phyloP scores from a whole-genome alignment of 2,888 invertebrate genomes.

The Campoplex nolae region DNA sequence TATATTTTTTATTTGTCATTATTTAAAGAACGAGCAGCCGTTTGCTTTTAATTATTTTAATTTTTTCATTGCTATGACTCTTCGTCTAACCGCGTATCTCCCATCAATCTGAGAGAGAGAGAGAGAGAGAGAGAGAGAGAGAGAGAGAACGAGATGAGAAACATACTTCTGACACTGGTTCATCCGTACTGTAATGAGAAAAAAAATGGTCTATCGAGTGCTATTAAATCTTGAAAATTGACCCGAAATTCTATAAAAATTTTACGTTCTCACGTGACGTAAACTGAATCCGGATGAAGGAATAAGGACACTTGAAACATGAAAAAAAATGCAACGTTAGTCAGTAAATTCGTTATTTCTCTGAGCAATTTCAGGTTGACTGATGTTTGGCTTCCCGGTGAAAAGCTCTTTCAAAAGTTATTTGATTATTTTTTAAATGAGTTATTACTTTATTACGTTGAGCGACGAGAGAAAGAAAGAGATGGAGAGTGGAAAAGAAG shows the following conservation, averaged over 20 bases:
- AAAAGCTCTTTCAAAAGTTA: constrained; percentile 48
- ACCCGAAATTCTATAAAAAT: background rate
- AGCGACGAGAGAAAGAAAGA: constrained; percentile 7
- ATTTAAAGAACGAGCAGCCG: background rate
- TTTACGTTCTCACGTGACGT: background rate
- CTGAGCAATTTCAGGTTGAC: constrained; percentile 16
- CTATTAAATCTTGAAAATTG: background rate
- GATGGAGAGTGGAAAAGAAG: background rate
- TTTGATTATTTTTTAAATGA: constrained; percentile 58
- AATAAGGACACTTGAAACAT: background rate
- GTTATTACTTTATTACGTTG: constrained; percentile 57
- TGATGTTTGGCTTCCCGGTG: constrained; percentile 14
- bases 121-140: background rate
- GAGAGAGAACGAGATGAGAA: background rate
- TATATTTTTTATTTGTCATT: constrained; percentile 19
- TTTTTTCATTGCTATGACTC: background rate
- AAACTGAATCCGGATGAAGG: background rate
- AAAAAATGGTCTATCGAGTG: background rate
- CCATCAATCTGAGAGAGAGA: background rate
- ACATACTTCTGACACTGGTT: background rate
- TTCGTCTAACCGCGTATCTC: background rate
- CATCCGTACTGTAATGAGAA: background rate
- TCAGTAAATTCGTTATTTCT: constrained; percentile 7
- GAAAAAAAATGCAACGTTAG: background rate
- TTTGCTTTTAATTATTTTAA: background rate